A percentile compares a stretch with the other conserved stretches of the same genome.
Conservation (phyloP, 1,140 invertebrate genomes). For the Thaumetopoea pityocampa region DNA sequence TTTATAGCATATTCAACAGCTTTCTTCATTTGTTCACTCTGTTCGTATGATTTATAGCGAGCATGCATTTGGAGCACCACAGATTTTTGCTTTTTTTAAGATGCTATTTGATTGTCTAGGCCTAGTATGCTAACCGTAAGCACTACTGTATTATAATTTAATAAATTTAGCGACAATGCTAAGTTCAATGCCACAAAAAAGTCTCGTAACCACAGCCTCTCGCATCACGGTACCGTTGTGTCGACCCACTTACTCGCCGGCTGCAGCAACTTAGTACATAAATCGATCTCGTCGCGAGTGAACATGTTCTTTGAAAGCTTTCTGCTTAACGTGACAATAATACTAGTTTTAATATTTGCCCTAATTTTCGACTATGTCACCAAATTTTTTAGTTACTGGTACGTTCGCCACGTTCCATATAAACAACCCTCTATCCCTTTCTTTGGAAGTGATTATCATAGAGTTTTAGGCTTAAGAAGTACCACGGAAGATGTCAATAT, state of each 20-base stretch:
- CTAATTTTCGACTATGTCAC: constrained; percentile 63
- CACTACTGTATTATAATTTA: too few species aligned
- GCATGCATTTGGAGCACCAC: too few species aligned
- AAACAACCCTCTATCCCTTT: constrained; percentile 52
- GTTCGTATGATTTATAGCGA: too few species aligned
- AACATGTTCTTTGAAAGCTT: constrained; percentile 71
- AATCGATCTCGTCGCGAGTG: constrained; percentile 31
- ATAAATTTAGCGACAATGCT: constrained; percentile 6
- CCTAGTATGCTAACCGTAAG: too few species aligned
- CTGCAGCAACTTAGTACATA: constrained; percentile 32
- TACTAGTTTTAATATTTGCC: constrained; percentile 43
- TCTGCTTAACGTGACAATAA: constrained; percentile 46
- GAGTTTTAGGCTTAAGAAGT: constrained; percentile 44
- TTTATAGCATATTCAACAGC: too few species aligned
- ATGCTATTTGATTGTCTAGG: too few species aligned
- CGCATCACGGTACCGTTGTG: constrained; percentile 42
- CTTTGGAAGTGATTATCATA: constrained; percentile 60
- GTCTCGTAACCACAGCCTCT: constrained; percentile 7
- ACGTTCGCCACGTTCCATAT: constrained; percentile 55
- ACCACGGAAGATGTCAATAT: constrained; percentile 52
- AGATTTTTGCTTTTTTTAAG: too few species aligned
- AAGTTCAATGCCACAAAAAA: constrained; percentile 17
- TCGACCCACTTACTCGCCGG: constrained; percentile 43
- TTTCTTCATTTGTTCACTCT: too few species aligned
- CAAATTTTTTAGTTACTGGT: constrained; percentile 70